Conservation (phyloP, 2,888 invertebrate species). For the Tenthredo mesomela region DNA sequence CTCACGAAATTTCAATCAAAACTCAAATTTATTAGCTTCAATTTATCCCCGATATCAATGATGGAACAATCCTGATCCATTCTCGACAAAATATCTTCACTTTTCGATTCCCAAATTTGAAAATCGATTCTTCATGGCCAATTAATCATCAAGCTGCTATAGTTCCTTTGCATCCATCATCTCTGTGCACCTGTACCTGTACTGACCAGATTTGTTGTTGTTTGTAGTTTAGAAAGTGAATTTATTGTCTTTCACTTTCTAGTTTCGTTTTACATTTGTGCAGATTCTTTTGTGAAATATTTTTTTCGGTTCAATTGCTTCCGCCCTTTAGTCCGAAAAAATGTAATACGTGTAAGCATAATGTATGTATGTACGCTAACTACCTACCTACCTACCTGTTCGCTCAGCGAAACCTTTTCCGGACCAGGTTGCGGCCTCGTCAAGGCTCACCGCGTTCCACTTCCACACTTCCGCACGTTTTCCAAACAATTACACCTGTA, state of each 20-base stretch:
- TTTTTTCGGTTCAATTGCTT: not conserved
- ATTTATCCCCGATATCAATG: not conserved
- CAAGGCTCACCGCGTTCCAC: slow-evolving; percentile 45
- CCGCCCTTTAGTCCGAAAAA: not conserved
- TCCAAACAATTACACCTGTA: slow-evolving; percentile 70
- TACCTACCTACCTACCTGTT: not conserved
- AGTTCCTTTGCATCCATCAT: not conserved
- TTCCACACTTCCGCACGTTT: slow-evolving; percentile 65
- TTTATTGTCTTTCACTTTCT: not conserved
- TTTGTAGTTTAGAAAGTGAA: not conserved
- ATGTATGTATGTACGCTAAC: not conserved
- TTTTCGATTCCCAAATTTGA: not conserved
- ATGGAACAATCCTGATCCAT: not conserved
- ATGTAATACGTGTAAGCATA: slow-evolving; percentile 4
- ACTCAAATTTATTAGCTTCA: not conserved
- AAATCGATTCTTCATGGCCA: not conserved
- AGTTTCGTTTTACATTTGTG: not conserved
- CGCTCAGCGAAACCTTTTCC: slow-evolving; percentile 42
- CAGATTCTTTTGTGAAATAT: not conserved
- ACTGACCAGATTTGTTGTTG: not conserved
- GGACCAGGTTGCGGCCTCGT: slow-evolving; percentile 33
- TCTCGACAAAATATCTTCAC: not conserved
- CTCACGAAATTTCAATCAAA: not conserved
- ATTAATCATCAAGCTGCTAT: too few relatives aligned
- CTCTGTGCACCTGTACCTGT: not conserved